phyloP scores from a whole-genome alignment of 2,797 vertebrate genomes.

The Lerista edwardsae region DNA sequence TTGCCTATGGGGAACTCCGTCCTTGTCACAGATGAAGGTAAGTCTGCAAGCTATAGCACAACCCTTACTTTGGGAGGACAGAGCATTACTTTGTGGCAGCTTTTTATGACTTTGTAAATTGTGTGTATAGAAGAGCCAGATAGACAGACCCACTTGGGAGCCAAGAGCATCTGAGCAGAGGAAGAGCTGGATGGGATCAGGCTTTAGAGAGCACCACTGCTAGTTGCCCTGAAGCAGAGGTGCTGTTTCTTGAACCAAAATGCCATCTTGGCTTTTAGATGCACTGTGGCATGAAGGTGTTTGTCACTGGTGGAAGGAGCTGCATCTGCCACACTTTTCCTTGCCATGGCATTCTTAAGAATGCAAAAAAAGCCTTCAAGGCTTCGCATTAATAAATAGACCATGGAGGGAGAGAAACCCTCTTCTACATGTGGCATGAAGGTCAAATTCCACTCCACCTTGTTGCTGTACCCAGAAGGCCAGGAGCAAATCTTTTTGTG shows the following conservation, averaged over 20 bases:
- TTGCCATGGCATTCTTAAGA: not conserved
- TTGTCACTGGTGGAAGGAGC: not conserved
- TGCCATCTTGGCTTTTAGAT: not conserved
- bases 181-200: too few relatives aligned
- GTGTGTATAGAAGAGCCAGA: not conserved
- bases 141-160: not conserved
- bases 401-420: not conserved
- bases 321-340: not conserved
- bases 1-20: slow-evolving; percentile 47
- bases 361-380: not conserved
- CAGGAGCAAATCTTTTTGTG: not conserved
- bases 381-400: not conserved
- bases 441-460: not conserved
- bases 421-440: not conserved
- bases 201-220: not conserved
- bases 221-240: not conserved
- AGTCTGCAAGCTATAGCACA: slow-evolving; percentile 10
- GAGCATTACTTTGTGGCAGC: not conserved
- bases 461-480: not conserved
- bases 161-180: not conserved
- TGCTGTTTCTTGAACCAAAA: not conserved
- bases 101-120: not conserved
- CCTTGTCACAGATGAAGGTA: slow-evolving; percentile 82
- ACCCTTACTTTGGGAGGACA: not conserved
- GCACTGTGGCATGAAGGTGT: not conserved